These are phyloP conservation scores for Cheiracanthium punctorium DNA, from an alignment of 2,888 invertebrate species.

Conservation along the genomic window DNA sequence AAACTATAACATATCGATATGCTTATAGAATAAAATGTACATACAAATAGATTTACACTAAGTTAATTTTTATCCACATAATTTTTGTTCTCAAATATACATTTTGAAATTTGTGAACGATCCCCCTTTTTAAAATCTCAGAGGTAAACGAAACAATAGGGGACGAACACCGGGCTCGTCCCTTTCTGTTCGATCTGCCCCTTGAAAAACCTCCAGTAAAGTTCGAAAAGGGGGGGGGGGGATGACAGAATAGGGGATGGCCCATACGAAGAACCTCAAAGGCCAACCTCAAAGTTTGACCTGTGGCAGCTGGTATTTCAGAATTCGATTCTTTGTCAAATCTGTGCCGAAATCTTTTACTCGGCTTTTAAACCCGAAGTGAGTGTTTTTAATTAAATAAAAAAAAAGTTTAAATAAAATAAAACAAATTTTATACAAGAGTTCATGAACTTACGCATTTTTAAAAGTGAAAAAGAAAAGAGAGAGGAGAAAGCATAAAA, in stretches of 20 bases:
- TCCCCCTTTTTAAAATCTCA: conserved; percentile 22
- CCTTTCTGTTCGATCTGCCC: conserved; percentile 49
- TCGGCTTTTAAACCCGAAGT: not conserved
- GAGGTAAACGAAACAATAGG: conserved; percentile 64
- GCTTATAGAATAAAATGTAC: too few relatives aligned
- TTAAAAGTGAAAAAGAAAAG: not conserved
- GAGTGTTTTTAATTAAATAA: not conserved
- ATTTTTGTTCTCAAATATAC: too few relatives aligned
- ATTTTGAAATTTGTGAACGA: not conserved
- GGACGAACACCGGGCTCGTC: conserved; percentile 34
- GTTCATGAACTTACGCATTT: not conserved
- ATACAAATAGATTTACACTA: too few relatives aligned
- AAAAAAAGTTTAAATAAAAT: not conserved
- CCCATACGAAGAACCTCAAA: not conserved
- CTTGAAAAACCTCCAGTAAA: conserved; percentile 50
- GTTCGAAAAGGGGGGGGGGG: conserved; percentile 18
- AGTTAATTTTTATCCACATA: too few relatives aligned
- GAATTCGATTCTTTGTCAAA: not conserved
- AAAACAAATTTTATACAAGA: not conserved
- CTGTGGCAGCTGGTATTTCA: not conserved
- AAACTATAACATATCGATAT: too few relatives aligned
- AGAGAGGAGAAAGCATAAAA: too few relatives aligned
- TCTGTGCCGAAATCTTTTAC: not conserved
- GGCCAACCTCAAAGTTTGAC: not conserved
- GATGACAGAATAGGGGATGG: not conserved